Base-by-base conservation (phyloP, 2,113 vertebrate species). In the Physeter macrocephalus region DNA sequence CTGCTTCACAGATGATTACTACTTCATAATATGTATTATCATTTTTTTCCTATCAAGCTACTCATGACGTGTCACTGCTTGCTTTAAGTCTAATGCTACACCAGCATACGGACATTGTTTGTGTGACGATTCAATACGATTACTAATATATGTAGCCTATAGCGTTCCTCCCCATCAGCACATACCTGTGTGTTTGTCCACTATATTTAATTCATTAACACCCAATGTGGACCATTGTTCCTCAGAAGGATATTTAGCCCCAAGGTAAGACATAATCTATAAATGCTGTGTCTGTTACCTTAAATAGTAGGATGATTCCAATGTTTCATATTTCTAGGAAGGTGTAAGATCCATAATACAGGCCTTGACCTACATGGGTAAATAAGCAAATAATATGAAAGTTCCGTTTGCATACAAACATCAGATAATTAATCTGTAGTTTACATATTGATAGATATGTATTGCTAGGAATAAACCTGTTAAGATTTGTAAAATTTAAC, bases 381-480 rank as follows among this genome's bases (percentile, higher is more conserved):
- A 78, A 54, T 54, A 78, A 78, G 46, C 54, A 81, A 31, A 54
- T 75, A 66, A 59, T 46, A 77, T 17, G 75, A 31, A 82, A n/a
- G 17, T 17, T 67, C 14, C 1, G 2, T 31, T 74, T 27, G 72
- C 43, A 6, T 57, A 15, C 36, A 36, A 25, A n/a, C n/a, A 64
- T 21, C 9, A 13, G 31, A 69, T 46, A 36, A 85, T 69, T 39
- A n/a, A 61, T 20, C 36, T 10, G 4, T 66, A 49, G 41, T 74
- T 72, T 13, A 98, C 89, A 0, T 97, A 75, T 71, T 81, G 93
- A 11, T 92, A 98, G 1, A 93, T 98, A 6, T 97, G 96, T 43
- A 94, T 98, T 0, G 96, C 97, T 49, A 98, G 29, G 5, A 98
- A 72, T 0, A 98, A 54, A 0, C 96, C 88, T 2, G 97, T 97